A percentile compares a stretch with the other conserved stretches of the same genome.
phyloP scores from a whole-genome alignment of 1,140 invertebrate genomes.

The Brachionus plicatilis region DNA sequence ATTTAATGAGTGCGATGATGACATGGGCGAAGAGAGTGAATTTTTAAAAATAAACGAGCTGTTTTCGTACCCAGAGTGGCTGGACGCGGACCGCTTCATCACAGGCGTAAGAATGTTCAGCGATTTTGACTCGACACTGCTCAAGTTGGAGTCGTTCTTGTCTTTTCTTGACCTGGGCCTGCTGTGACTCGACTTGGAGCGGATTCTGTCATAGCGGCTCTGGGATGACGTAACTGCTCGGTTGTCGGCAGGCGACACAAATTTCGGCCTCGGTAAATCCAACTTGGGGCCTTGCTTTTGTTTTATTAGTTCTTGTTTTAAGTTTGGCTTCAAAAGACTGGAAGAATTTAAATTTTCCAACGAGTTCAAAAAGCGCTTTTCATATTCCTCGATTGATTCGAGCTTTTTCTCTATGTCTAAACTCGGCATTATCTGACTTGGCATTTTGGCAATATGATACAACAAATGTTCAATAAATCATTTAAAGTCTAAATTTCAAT shows the following conservation, averaged over 20 bases:
- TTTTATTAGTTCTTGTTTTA: slow-evolving; percentile 7
- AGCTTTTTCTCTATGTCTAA: not conserved
- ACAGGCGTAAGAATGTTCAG: not conserved
- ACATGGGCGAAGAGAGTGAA: not conserved
- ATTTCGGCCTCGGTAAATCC: not conserved
- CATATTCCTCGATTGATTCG: slow-evolving; percentile 16
- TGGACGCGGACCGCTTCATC: not conserved
- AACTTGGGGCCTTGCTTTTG: not conserved
- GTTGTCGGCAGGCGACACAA: not conserved
- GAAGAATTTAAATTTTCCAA: slow-evolving; percentile 12
- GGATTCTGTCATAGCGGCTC: slow-evolving; percentile 1
- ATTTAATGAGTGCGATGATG: not conserved
- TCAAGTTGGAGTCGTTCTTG: not conserved
- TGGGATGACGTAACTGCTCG: not conserved
- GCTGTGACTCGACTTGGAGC: not conserved
- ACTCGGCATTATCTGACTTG: not conserved
- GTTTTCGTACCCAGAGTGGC: not conserved
- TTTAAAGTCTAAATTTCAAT: not conserved
- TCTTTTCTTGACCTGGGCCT: not conserved
- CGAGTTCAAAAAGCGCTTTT: slow-evolving; percentile 16
- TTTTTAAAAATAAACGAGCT: not conserved
- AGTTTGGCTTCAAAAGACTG: slow-evolving; percentile 5
- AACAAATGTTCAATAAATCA: not conserved
- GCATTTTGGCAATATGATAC: not conserved
- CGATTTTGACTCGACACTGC: not conserved